Evolutionary conservation across 64 coral and sea anemone genomes (phyloP).

Genomic region (Actinia tenebrosa): DNA sequence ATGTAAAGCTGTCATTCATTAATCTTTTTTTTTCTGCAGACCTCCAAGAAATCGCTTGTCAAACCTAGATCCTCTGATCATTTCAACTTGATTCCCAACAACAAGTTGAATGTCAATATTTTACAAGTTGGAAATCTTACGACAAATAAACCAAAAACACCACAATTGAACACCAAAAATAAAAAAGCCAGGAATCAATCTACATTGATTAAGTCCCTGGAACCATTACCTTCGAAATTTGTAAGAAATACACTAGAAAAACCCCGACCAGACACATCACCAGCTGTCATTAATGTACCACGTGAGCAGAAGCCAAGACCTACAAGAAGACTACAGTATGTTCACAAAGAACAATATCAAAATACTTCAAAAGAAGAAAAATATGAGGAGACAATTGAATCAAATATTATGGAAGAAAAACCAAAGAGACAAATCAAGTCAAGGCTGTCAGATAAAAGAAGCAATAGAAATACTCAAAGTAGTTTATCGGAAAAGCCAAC

Average conservation of each 20-base stretch:
- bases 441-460: background rate
- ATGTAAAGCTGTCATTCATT: background rate
- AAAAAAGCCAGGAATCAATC: background rate
- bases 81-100: background rate
- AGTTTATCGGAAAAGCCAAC: background rate
- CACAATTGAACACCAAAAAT: background rate
- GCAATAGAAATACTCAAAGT: background rate
- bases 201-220: background rate
- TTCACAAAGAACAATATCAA: background rate
- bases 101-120: background rate
- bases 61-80: background rate
- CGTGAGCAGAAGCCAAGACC: background rate
- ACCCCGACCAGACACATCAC: slow-evolving; percentile 38
- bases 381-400: background rate
- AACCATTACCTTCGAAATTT: background rate
- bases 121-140: background rate
- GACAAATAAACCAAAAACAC: background rate
- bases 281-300: background rate
- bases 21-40: background rate
- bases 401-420: background rate
- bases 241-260: background rate
- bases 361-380: background rate
- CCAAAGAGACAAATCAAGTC: background rate
- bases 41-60: background rate
- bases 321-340: background rate